Percentiles rank a stretch among this genome's conserved stretches.
These are phyloP conservation scores for Orthosia cruda DNA, from an alignment of 2,888 invertebrate species.

Conservation along the genomic window DNA sequence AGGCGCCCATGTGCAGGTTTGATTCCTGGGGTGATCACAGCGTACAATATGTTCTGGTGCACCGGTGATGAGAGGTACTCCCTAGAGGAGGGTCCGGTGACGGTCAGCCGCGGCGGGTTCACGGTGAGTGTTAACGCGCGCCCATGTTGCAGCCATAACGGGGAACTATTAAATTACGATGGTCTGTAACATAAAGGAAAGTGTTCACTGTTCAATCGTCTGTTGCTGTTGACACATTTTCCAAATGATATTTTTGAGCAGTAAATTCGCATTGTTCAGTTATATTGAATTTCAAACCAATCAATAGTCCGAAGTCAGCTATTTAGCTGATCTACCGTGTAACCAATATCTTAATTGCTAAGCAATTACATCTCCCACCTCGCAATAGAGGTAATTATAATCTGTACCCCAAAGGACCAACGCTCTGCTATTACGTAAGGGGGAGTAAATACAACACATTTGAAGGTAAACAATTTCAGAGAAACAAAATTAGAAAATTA, in stretches of 20 bases:
- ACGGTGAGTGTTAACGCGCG: too few species aligned
- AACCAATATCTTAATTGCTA: slow-evolving; percentile 24
- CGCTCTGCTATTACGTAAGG: not conserved
- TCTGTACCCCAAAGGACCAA: not conserved
- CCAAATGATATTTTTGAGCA: not conserved
- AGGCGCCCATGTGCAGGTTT: too few species aligned
- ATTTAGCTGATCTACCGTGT: not conserved
- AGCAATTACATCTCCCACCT: slow-evolving; percentile 10
- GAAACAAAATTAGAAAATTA: not conserved
- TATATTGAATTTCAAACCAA: not conserved
- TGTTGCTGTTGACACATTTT: not conserved
- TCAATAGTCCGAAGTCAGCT: not conserved
- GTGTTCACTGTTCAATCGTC: too few species aligned
- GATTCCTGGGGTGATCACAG: too few species aligned
- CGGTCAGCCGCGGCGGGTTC: too few species aligned
- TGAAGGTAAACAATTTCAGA: not conserved
- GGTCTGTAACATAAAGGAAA: too few species aligned
- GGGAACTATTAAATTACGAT: too few species aligned
- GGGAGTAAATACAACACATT: slow-evolving; percentile 2
- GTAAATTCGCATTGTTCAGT: not conserved
- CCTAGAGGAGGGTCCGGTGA: too few species aligned
- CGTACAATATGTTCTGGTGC: too few species aligned
- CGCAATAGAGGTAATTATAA: slow-evolving; percentile 11
- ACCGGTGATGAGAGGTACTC: too few species aligned
- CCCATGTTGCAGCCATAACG: too few species aligned